Conservation (phyloP, 2,113 vertebrate genomes). For the Myotis brandtii region DNA sequence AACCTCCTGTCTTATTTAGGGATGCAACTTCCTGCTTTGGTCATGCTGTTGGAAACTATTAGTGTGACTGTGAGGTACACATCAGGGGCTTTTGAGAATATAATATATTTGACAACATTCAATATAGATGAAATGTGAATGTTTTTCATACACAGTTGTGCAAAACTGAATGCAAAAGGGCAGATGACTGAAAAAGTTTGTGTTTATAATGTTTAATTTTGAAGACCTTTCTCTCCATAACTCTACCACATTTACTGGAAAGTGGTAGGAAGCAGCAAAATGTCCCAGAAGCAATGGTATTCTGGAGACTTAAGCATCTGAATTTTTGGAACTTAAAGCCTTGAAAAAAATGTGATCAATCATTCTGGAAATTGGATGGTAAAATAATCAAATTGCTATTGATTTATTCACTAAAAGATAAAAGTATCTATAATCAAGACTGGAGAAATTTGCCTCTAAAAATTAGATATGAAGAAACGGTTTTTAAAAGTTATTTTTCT, state of each 20-base stretch:
- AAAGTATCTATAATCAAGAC: slow-evolving; percentile 31
- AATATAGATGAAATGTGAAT: slow-evolving; percentile 63
- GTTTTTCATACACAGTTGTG: slow-evolving; percentile 41
- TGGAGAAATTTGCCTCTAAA: not conserved
- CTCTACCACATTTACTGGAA: not conserved
- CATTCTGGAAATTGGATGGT: slow-evolving; percentile 3
- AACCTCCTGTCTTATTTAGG: slow-evolving; percentile 53
- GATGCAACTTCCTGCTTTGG: slow-evolving; percentile 55
- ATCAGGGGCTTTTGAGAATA: slow-evolving; percentile 57
- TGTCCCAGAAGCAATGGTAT: not conserved
- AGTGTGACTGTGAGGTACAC: slow-evolving; percentile 35
- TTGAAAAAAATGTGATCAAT: slow-evolving; percentile 41
- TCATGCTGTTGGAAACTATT: slow-evolving; percentile 67
- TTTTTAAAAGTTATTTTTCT: slow-evolving; percentile 6
- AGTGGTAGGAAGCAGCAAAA: not conserved
- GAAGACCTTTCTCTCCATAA: slow-evolving; percentile 29
- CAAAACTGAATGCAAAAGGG: slow-evolving; percentile 8
- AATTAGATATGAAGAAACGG: slow-evolving; percentile 30
- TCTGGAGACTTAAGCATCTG: not conserved
- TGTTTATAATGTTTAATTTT: slow-evolving; percentile 28
- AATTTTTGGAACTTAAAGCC: not conserved
- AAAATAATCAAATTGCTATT: slow-evolving; percentile 50
- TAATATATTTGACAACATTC: slow-evolving; percentile 66
- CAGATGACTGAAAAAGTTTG: not conserved
- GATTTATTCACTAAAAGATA: slow-evolving; percentile 37